phyloP scores from a whole-genome alignment of 92 coral and sea anemone genomes.

The Phymanthus crucifer region DNA sequence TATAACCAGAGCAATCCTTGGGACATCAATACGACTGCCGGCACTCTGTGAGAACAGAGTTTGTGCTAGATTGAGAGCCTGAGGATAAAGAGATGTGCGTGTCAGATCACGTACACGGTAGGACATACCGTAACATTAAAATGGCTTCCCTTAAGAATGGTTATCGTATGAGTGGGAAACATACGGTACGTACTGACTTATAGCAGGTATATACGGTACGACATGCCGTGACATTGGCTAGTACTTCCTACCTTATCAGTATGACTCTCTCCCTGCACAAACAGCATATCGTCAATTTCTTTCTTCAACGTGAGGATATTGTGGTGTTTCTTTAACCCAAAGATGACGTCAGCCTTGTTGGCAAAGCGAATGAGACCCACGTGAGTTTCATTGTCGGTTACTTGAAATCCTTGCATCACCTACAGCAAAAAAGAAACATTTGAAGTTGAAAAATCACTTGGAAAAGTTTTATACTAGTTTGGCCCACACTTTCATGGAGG shows the following conservation, averaged over 20 bases:
- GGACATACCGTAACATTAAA: too few species aligned
- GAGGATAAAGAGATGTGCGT: too few species aligned
- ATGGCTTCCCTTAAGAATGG: too few species aligned
- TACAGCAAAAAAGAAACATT: background rate
- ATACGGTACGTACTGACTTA: too few species aligned
- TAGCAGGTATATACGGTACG: too few species aligned
- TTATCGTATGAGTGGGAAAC: too few species aligned
- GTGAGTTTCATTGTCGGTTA: conserved; percentile 66
- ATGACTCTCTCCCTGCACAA: conserved; percentile 39
- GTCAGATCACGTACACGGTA: too few species aligned
- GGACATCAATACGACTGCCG: conserved; percentile 42
- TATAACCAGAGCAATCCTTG: conserved; percentile 63
- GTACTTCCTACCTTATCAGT: conserved; percentile 37
- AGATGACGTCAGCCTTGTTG: conserved; percentile 43
- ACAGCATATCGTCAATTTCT: conserved; percentile 34
- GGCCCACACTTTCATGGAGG: too few species aligned
- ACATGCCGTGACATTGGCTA: too few species aligned
- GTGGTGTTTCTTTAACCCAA: conserved; percentile 36
- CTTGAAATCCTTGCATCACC: conserved; percentile 47
- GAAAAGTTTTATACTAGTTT: background rate
- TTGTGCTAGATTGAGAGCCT: conserved; percentile 52
- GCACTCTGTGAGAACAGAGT: conserved; percentile 44
- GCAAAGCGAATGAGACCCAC: conserved; percentile 73
- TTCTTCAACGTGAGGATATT: conserved; percentile 31
- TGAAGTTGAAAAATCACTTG: background rate